Conservation (phyloP, 2,888 invertebrate species). For the Pterostichus niger region DNA sequence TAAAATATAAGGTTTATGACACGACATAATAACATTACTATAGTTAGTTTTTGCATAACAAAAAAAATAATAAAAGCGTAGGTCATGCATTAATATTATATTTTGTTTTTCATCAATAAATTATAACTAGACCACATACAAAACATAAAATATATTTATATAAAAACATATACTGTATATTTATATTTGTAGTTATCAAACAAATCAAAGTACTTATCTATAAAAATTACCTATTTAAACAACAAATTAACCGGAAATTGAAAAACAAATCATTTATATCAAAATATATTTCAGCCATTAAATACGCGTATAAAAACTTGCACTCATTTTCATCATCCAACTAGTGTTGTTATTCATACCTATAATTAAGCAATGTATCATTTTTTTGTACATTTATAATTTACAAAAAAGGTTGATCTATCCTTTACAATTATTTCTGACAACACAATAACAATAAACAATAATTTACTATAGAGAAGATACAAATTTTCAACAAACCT, state of each 20-base stretch:
- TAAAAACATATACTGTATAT: too few species aligned
- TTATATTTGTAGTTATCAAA: background rate
- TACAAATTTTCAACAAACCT: too few species aligned
- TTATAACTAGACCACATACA: too few species aligned
- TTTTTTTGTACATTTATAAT: conserved; percentile 33
- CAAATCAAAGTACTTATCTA: background rate
- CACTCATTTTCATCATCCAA: conserved; percentile 17
- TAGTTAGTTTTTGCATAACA: background rate
- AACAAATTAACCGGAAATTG: conserved; percentile 33
- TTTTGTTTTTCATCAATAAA: too few species aligned
- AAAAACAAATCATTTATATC: conserved; percentile 38
- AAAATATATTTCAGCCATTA: conserved; percentile 20
- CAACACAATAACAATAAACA: too few species aligned
- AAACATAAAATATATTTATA: too few species aligned
- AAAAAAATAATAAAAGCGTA: too few species aligned
- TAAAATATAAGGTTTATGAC: conserved; percentile 31
- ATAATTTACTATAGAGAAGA: too few species aligned
- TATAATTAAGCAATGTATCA: conserved; percentile 32
- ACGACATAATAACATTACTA: background rate
- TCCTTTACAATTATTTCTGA: too few species aligned
- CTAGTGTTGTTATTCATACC: background rate
- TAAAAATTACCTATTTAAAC: conserved; percentile 7
- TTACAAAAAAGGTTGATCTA: conserved; percentile 15
- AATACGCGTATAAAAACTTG: background rate
- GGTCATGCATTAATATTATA: too few species aligned